Evolutionary conservation across 2,797 vertebrate genomes (phyloP).

Genomic region (Myotis myotis): DNA sequence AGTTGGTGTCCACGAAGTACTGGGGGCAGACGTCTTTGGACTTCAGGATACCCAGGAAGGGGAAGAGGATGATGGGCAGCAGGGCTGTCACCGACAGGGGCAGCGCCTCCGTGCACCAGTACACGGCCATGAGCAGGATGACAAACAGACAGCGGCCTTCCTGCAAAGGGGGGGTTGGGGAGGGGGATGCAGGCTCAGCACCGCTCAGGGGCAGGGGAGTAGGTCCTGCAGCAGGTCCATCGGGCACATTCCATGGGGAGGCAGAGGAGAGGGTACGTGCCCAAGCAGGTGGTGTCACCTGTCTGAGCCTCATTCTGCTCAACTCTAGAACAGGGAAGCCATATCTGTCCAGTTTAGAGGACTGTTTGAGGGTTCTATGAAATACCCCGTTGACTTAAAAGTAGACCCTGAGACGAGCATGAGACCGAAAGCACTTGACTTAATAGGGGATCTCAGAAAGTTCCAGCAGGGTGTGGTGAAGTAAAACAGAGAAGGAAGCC

Average conservation of each 20-base stretch:
- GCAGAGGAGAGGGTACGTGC: not conserved
- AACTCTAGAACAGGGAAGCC: not conserved
- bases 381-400: not conserved
- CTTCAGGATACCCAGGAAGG: constrained; percentile 93
- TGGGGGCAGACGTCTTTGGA: constrained; percentile 94
- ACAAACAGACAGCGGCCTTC: constrained; percentile 97
- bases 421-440: not conserved
- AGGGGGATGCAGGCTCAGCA: not conserved
- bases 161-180: constrained; percentile 83
- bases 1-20: constrained; percentile 98
- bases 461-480: not conserved
- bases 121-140: constrained; percentile 94
- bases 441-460: not conserved
- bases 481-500: not conserved
- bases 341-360: not conserved
- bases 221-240: accelerated
- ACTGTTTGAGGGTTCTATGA: not conserved
- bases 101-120: constrained; percentile 97
- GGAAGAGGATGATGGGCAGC: constrained; percentile 95
- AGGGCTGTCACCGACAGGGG: constrained; percentile 95
- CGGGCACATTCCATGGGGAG: accelerated
- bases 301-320: not conserved
- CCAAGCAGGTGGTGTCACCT: not conserved
- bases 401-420: not conserved
- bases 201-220: not conserved